phyloP scores from a whole-genome alignment of 2,797 vertebrate genomes.

The Danionella dracula region DNA sequence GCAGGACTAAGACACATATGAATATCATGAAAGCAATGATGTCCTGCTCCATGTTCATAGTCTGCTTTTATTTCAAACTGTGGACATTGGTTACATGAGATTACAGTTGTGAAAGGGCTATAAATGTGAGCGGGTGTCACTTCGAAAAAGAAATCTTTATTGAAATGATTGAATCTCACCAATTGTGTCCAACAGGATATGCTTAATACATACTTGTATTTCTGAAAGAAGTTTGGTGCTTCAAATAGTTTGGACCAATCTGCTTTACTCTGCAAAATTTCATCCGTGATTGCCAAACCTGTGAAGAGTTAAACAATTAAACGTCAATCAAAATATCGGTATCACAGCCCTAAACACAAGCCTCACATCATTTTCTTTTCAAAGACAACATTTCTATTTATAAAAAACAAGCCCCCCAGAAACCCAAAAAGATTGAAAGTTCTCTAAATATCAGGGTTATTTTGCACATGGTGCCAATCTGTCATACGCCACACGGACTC shows the following conservation, averaged over 20 bases:
- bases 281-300: constrained; percentile 86
- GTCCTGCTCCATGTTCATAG: not conserved
- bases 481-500: no score
- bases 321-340: not conserved
- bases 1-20: constrained; percentile 29
- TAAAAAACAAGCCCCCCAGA: no score
- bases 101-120: constrained; percentile 14
- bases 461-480: no score
- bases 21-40: constrained; percentile 21
- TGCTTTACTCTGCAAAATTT: constrained; percentile 86
- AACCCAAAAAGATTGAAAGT: no score
- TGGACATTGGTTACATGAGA: constrained; percentile 39
- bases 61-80: constrained; percentile 37
- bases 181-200: constrained; percentile 61
- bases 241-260: constrained; percentile 93
- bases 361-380: no score
- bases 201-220: constrained; percentile 95
- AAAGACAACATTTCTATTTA: no score
- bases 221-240: constrained; percentile 90
- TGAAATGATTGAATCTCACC: constrained; percentile 55
- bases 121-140: constrained; percentile 28
- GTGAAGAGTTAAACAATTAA: constrained; percentile 5
- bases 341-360: not conserved
- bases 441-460: no score
- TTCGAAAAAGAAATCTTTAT: constrained; percentile 51